Evolutionary conservation across 2,797 vertebrate genomes (phyloP).

Genomic region (Eulemur rubriventer): DNA sequence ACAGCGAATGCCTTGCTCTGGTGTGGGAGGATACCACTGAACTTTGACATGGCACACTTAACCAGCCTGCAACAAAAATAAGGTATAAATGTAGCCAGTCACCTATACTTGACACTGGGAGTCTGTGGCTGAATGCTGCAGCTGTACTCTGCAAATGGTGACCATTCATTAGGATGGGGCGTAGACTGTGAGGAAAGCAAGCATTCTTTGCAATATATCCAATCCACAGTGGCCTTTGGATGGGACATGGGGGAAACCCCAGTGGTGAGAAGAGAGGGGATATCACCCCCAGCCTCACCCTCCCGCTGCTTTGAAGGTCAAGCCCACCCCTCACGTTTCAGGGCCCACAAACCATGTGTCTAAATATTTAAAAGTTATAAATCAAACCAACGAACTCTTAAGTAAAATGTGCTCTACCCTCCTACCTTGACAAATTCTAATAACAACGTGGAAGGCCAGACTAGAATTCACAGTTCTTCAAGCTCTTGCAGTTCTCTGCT

Average conservation of each 20-base stretch:
- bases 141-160: not conserved
- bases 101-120: not conserved
- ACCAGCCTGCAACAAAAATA: not conserved
- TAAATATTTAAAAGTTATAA: conserved; percentile 57
- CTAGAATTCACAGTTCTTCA: not conserved
- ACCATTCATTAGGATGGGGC: not conserved
- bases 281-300: not conserved
- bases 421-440: not conserved
- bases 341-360: not conserved
- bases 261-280: not conserved
- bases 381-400: conserved; percentile 50
- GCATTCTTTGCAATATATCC: not conserved
- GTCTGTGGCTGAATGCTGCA: not conserved
- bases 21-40: not conserved
- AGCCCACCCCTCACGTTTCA: not conserved
- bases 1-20: not conserved
- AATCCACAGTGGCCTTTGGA: not conserved
- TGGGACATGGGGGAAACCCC: not conserved
- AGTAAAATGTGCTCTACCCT: conserved; percentile 1
- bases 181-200: not conserved
- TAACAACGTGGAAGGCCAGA: not conserved
- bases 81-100: not conserved
- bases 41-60: not conserved
- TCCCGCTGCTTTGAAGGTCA: not conserved
- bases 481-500: not conserved